phyloP scores from a whole-genome alignment of 2,113 vertebrate species.

The Nycticryphes semicollaris region DNA sequence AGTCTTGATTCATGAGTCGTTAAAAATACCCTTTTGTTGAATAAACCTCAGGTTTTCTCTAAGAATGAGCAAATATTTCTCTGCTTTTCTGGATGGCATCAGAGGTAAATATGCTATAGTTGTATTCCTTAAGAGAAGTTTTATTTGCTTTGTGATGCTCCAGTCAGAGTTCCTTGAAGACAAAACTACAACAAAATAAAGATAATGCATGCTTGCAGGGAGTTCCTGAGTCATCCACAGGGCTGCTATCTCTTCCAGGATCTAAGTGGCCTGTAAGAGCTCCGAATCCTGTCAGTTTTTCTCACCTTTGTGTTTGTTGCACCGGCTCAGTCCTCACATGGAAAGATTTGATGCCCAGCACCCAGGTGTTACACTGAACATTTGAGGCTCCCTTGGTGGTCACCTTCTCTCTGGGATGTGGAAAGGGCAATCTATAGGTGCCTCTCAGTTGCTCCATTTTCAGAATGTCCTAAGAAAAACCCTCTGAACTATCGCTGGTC shows the following conservation, averaged over 20 bases:
- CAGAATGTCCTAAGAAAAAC: background rate
- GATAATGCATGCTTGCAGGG: background rate
- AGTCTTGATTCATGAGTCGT: background rate
- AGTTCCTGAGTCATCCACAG: background rate
- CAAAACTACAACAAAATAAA: background rate
- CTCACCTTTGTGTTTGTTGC: background rate
- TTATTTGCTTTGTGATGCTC: background rate
- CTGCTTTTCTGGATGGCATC: background rate
- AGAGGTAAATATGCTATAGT: background rate
- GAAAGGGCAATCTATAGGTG: background rate
- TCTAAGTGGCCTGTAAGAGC: background rate
- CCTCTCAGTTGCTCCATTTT: background rate
- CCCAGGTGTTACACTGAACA: background rate
- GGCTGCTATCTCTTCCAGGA: background rate
- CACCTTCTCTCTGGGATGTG: background rate
- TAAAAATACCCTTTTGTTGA: background rate
- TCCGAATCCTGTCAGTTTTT: background rate
- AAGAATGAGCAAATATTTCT: background rate
- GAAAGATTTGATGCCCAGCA: background rate
- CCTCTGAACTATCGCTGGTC: background rate
- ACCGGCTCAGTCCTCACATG: rapidly evolving
- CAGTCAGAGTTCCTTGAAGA: background rate
- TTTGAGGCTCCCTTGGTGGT: background rate
- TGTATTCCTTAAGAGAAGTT: background rate
- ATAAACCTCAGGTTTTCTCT: background rate